Evolutionary conservation across 2,797 vertebrate genomes (phyloP).

Genomic region (Sebastes goodei): DNA sequence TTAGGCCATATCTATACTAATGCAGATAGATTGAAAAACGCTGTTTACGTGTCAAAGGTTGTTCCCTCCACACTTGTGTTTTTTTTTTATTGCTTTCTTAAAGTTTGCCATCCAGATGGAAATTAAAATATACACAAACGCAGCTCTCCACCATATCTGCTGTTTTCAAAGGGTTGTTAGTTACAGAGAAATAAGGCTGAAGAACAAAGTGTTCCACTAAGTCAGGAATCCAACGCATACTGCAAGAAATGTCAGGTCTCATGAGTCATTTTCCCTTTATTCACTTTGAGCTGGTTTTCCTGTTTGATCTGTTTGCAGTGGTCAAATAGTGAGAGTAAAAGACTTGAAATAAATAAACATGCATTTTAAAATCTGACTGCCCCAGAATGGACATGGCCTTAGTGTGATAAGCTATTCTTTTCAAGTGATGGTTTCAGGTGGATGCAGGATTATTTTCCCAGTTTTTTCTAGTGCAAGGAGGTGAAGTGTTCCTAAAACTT

Average conservation of each 20-base stretch:
- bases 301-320: constrained; percentile 3
- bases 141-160: neutral
- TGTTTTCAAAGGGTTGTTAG: neutral
- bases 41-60: neutral
- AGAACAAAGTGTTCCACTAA: neutral
- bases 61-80: neutral
- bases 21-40: neutral
- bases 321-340: neutral
- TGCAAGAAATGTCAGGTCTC: neutral
- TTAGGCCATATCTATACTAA: neutral
- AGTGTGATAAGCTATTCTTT: neutral
- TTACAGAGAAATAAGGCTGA: neutral
- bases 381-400: neutral
- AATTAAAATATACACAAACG: neutral
- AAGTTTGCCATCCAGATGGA: neutral
- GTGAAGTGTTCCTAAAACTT: constrained; percentile 2
- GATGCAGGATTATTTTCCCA: neutral
- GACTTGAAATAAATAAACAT: neutral
- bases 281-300: neutral
- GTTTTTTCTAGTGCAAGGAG: neutral
- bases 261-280: neutral
- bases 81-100: neutral
- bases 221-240: neutral
- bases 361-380: neutral
- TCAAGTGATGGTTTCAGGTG: neutral